Percentiles rank a stretch among this genome's conserved stretches.
These are phyloP conservation scores for Ailuropoda melanoleuca DNA, from an alignment of 2,113 vertebrate genomes.

Conservation along the genomic window DNA sequence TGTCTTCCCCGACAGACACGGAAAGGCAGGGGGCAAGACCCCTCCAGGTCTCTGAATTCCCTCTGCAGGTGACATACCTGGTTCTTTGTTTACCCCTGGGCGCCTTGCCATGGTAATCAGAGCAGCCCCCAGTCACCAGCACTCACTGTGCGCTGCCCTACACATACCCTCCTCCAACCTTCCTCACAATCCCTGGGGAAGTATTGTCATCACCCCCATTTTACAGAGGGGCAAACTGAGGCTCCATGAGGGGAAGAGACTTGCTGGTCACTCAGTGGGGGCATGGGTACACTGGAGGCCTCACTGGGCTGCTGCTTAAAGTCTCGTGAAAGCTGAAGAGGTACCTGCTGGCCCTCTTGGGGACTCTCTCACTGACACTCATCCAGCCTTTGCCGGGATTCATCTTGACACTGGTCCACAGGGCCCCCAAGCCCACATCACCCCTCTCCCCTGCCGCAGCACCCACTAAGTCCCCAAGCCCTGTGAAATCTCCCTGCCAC, in stretches of 20 bases:
- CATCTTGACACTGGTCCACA: neutral
- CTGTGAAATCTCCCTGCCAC: neutral
- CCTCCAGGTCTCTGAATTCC: neutral
- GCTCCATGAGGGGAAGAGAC: neutral
- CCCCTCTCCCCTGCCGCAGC: neutral
- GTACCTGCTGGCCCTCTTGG: neutral
- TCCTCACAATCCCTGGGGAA: neutral
- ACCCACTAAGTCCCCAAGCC: neutral
- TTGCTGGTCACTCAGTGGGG: neutral
- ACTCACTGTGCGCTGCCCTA: neutral
- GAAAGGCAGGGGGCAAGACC: neutral
- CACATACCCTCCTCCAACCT: neutral
- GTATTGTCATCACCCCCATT: neutral
- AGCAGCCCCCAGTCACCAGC: neutral
- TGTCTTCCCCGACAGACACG: neutral
- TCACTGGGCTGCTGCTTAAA: neutral
- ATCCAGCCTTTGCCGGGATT: neutral
- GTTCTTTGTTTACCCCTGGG: neutral
- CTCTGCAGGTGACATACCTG: neutral
- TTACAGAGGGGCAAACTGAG: neutral
- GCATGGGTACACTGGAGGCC: neutral
- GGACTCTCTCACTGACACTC: neutral
- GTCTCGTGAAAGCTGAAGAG: neutral
- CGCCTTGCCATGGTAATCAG: neutral
- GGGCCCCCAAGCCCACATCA: neutral